Base-by-base conservation (phyloP, 2,888 invertebrate species). In the Tanytarsus gracilentus region DNA sequence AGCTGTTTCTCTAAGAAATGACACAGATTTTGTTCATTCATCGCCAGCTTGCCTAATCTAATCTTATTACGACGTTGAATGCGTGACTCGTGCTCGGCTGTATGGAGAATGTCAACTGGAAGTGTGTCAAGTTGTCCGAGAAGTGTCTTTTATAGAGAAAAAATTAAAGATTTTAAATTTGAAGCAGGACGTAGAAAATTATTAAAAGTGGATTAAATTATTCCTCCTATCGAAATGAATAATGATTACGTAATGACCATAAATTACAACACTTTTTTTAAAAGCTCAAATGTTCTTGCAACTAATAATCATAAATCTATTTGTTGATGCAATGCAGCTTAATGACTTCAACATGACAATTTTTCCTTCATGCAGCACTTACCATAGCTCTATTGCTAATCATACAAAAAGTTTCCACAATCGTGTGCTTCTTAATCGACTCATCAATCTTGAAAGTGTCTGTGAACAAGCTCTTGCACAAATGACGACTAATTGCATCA, bases 11-110 rank as follows among this genome's bases (percentile, higher is more conserved):
- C 48, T 1, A 58, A 23, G 26, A 58, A 40, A 18, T 58, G 33
- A 23, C 33, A 58, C 11, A 58, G 23, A 21, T 58, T 58, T 44
- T 58, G 58, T 21, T 58, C 58, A 36, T 48, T 48, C 29, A 58
- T 44, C 29, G 58, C 58, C 1, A 48, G 9, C n/a, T 58, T 58
- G 9, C 29, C 58, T 7, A 29, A 11, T 4, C 58, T 6, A 44
- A 58, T 30, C 23, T 58, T 58, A 18, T 58, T 27, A 3, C 48
- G 26, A 9, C 30, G 29, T 25, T 58, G 33, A 29, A 48, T 14
- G n/a, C 58, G 8, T 1, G 58, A 48, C 21, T 58, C 48, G 23
- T 44, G 11, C 16, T 58, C 58, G 7, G 58, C 58, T 18, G 23
- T 4, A 25, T 44, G 44, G 14, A 58, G 48, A n/a, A 48, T 58